Base-by-base conservation (phyloP, 2,113 vertebrate species). In the Leptobrachium ailaonicum region DNA sequence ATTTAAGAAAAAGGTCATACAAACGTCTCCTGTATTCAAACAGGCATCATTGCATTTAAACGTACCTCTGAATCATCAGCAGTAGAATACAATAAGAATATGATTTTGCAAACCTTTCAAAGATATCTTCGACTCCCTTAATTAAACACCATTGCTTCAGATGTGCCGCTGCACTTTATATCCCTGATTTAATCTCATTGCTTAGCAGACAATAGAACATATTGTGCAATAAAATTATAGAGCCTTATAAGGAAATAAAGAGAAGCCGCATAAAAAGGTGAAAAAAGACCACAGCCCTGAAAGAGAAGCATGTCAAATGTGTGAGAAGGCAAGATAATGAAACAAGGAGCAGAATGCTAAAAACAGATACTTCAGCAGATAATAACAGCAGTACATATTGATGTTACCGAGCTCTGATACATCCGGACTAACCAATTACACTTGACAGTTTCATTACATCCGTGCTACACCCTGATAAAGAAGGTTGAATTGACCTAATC, bases 381-480 rank as follows among this genome's bases (percentile, higher is more conserved):
- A 75, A 74, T 75, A 69, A 44, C 71, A 81, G 44, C 64, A 69
- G 66, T 42, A 60, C 58, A 69, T 81, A 81, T 75, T 81, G 64
- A 81, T 81, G 71, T 62, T 81, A 53, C 74, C 54, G 56, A 74
- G 54, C 41, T 69, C 79, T 62, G n/a, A 81, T 75, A 69, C 72
- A 75, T 69, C 72, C 72, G 32, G 64, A 71, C 66, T 81, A 81
- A 32, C 79, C 79, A 81, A 75, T 81, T 81, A 75, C 32, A 44
- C 44, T 50, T 81, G 79, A 75, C 79, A 75, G 79, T 81, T 75
- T 81, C 72, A 81, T 80, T 80, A 80, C 63, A 71, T 60, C 68
- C 73, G 63, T 68, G 72, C 64, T 69, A 60, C 54, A 75, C 71
- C 53, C 71, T 75, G 79, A 69, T 69, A 81, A 50, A 80, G 40